Evolutionary conservation across 92 coral and sea anemone species (phyloP).

Genomic region (Parazoanthus swiftii): DNA sequence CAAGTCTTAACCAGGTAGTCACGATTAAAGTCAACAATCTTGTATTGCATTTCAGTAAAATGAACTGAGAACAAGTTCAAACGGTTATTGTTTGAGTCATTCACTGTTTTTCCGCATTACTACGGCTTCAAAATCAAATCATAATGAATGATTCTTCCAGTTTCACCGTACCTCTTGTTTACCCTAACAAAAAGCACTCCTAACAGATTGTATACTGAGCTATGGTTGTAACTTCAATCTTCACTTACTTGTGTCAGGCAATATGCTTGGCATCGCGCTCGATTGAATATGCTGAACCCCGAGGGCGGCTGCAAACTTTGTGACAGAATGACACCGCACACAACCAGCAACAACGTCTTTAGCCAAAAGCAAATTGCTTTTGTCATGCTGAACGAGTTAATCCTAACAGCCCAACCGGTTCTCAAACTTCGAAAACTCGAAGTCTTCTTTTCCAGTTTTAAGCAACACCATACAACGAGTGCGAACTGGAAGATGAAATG

Average conservation of each 20-base stretch:
- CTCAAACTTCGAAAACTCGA: background rate
- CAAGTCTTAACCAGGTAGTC: no score
- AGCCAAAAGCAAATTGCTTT: background rate
- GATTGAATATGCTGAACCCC: background rate
- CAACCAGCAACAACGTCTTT: background rate
- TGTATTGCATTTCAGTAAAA: no score
- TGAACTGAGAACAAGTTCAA: no score
- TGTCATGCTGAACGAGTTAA: background rate
- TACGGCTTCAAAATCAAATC: no score
- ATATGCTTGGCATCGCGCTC: constrained; percentile 2
- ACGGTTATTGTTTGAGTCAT: no score
- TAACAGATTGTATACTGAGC: no score
- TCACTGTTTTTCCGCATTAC: no score
- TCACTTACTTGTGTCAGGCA: constrained; percentile 14
- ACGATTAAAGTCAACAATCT: no score
- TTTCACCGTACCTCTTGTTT: background rate
- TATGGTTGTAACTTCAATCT: background rate
- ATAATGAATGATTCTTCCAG: no score
- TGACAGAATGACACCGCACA: background rate
- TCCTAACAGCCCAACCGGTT: background rate
- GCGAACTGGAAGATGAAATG: background rate
- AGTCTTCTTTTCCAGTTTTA: no score
- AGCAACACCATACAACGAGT: no score
- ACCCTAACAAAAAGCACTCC: background rate
- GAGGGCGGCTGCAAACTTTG: background rate